Evolutionary conservation across 2,888 invertebrate species (phyloP).

Genomic region (Phyllotreta cruciferae): DNA sequence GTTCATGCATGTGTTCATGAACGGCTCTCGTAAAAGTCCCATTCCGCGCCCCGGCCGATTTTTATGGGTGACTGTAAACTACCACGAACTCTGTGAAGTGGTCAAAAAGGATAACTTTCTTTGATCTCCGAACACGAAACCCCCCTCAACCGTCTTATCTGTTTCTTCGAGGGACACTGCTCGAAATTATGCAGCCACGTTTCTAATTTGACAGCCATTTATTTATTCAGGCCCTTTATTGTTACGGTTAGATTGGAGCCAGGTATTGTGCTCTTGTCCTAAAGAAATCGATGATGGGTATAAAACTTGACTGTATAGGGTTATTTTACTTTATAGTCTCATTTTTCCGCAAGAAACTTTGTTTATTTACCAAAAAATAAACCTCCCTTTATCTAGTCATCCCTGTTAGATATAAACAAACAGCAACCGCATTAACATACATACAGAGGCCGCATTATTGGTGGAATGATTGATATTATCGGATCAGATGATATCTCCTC

Average conservation of each 20-base stretch:
- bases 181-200: constrained; percentile 35
- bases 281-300: background rate
- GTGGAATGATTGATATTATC: constrained; percentile 22
- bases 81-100: constrained; percentile 45
- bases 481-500: constrained; percentile 22
- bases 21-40: constrained; percentile 36
- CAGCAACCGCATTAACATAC: no score
- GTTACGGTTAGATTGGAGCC: constrained; percentile 32
- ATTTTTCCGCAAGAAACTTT: background rate
- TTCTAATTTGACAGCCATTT: constrained; percentile 39
- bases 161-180: constrained; percentile 10
- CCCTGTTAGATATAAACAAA: no score
- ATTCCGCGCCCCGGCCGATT: constrained; percentile 36
- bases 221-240: constrained; percentile 35
- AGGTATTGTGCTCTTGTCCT: constrained; percentile 24
- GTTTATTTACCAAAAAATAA: no score
- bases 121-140: constrained; percentile 29
- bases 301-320: no score
- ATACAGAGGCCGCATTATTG: no score
- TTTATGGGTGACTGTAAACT: constrained; percentile 44
- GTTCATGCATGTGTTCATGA: constrained; percentile 44
- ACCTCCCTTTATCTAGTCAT: no score
- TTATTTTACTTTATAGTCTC: background rate
- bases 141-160: constrained; percentile 29
- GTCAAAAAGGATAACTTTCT: constrained; percentile 37